These are phyloP conservation scores for Aromia moschata DNA, from an alignment of 2,888 invertebrate genomes.

Conservation along the genomic window DNA sequence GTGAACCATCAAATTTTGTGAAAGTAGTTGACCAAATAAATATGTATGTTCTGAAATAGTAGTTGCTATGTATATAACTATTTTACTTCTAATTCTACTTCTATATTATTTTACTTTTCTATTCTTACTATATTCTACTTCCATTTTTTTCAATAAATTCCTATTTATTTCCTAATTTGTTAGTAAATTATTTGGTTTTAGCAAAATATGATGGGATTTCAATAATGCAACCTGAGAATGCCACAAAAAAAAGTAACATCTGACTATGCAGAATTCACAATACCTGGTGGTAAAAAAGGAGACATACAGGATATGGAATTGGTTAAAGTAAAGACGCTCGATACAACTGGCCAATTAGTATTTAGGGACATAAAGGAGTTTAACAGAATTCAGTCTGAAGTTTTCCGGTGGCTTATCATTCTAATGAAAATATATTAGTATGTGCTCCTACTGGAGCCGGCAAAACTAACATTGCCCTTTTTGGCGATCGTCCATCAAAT, in stretches of 20 bases:
- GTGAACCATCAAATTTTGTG: too few species aligned
- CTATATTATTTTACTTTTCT: too few species aligned
- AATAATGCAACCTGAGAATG: conserved; percentile 73
- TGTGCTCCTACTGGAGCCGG: conserved; percentile 99
- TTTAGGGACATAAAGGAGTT: conserved; percentile 87
- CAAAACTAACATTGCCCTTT: conserved; percentile 98
- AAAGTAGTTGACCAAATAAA: too few species aligned
- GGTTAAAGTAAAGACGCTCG: conserved; percentile 58
- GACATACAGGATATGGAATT: conserved; percentile 68
- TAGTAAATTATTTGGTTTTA: too few species aligned
- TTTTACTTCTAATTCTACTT: too few species aligned
- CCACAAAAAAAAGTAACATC: conserved; percentile 76
- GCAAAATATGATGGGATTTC: conserved; percentile 53
- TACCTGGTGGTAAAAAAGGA: conserved; percentile 75
- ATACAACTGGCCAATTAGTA: conserved; percentile 85
- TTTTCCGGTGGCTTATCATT: conserved; percentile 95
- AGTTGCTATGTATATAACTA: too few species aligned
- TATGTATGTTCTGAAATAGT: too few species aligned
- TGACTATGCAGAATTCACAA: conserved; percentile 86
- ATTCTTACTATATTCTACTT: too few species aligned
- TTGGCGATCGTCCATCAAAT: conserved; percentile 91
- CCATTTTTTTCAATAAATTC: too few species aligned
- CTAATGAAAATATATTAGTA: conserved; percentile 95
- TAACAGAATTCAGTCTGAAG: conserved; percentile 95
- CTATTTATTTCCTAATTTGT: too few species aligned